Conservation (phyloP, 2,797 vertebrate species). For the Tarsius wallacei region DNA sequence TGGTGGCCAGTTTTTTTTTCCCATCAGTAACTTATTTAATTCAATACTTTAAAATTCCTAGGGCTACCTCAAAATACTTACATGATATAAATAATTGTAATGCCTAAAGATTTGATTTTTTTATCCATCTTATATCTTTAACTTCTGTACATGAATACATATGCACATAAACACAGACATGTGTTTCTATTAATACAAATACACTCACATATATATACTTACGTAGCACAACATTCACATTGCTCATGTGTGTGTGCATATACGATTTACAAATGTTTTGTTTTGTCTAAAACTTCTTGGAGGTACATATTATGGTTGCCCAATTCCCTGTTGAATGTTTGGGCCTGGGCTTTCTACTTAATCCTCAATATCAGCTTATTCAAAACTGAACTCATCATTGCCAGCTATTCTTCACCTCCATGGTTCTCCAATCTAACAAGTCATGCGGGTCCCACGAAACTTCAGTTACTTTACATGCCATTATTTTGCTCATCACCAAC, state of each 20-base stretch:
- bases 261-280: background rate
- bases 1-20: background rate
- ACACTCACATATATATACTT: background rate
- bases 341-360: background rate
- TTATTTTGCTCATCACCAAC: background rate
- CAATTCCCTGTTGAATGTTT: background rate
- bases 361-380: slow-evolving; percentile 3
- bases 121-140: background rate
- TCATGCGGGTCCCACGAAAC: background rate
- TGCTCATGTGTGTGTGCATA: background rate
- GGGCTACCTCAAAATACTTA: background rate
- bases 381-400: background rate
- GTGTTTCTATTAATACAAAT: too few species aligned
- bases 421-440: background rate
- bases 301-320: background rate
- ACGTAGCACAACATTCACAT: background rate
- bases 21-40: background rate
- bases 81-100: background rate
- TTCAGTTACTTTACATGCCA: background rate
- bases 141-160: background rate
- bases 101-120: background rate
- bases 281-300: background rate
- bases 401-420: background rate
- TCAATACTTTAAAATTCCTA: slow-evolving; percentile 2
- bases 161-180: background rate